These are phyloP conservation scores for Palythoa caribaeorum DNA, from an alignment of 92 coral and sea anemone species.

Conservation along the genomic window DNA sequence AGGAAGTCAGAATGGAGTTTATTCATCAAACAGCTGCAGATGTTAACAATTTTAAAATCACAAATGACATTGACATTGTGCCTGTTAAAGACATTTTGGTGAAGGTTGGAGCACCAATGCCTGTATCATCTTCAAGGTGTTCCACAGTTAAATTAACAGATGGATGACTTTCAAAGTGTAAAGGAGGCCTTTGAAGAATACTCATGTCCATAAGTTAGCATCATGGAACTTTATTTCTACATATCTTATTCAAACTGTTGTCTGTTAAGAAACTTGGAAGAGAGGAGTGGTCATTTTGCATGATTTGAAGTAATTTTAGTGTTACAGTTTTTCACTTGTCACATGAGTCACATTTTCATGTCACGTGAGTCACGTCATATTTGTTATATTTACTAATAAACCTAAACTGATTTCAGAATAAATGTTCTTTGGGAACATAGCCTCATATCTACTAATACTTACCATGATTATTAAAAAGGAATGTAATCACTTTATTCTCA, in stretches of 20 bases:
- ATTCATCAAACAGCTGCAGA: conserved; percentile 55
- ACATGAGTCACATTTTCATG: conserved; percentile 67
- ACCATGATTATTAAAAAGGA: conserved; percentile 29
- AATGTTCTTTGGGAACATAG: conserved; percentile 31
- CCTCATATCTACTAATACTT: conserved; percentile 23
- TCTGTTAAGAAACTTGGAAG: conserved; percentile 44
- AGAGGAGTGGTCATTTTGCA: conserved; percentile 50
- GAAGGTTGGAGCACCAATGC: conserved; percentile 43
- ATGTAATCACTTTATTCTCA: conserved; percentile 35
- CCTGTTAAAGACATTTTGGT: conserved; percentile 47
- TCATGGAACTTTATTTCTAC: conserved; percentile 29
- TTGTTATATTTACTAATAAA: conserved; percentile 34
- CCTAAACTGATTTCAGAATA: conserved; percentile 39
- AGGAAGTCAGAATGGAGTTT: conserved; percentile 56
- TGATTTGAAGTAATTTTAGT: conserved; percentile 32
- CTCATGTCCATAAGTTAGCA: conserved; percentile 24
- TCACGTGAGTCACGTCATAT: conserved; percentile 40
- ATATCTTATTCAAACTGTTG: conserved; percentile 29
- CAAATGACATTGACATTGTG: conserved; percentile 51
- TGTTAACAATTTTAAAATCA: conserved; percentile 45
- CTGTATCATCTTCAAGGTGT: conserved; percentile 58
- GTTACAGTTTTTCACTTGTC: conserved; percentile 56
- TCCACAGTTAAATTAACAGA: conserved; percentile 52
- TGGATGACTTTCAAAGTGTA: conserved; percentile 32
- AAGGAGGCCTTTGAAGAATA: conserved; percentile 43